Evolutionary conservation across 2,888 invertebrate genomes (phyloP), one percentile per base, ranked within the genome.

Genomic region (Panzeria rudis): DNA sequence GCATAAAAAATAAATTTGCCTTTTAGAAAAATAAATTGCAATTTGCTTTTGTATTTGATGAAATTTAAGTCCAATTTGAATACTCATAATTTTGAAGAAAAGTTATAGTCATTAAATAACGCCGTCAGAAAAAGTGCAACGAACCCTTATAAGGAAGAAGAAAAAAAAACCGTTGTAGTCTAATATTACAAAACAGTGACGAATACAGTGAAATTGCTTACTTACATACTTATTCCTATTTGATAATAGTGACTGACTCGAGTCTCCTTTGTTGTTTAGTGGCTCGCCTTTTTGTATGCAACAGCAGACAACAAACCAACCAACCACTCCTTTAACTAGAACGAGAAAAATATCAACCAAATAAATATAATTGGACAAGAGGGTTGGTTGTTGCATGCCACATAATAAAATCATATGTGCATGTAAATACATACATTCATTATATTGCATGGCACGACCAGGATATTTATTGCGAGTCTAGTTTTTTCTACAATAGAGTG

Each of bases 101-200:
- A 35, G n/a, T 35, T 35, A 35, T 35, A 35, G 69, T 47, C n/a
- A n/a, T n/a, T 47, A 38, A 41, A 54, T 54, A 44, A 59, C 23
- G 47, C 3, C 56, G 8, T 47, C 23, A 76, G 61, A 20, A 54
- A 54, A 64, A 87, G 87, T 87, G 87, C 87, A 87, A 86, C 84
- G 87, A 87, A 84, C 87, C 78, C 73, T 81, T 75, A 50, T 6
- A 41, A 59, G 73, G 29, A 59, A 41, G 15, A 54, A 41, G n/a
- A n/a, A n/a, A 54, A 76, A 47, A 61, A 32, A 59, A 15, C 52
- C 8, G n/a, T 23, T 20, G 38, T 35, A 13, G 47, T 68, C 56
- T 68, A 56, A 68, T 52, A 52, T 13, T 52, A 69, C 38, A 66
- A 68, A 61, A 50, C 66, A 71, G 82, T 77, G 82, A 77, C 76